Evolutionary conservation across 2,888 invertebrate species (phyloP), one percentile per base, ranked within the genome.

Genomic region (Conchocele bisecta): DNA sequence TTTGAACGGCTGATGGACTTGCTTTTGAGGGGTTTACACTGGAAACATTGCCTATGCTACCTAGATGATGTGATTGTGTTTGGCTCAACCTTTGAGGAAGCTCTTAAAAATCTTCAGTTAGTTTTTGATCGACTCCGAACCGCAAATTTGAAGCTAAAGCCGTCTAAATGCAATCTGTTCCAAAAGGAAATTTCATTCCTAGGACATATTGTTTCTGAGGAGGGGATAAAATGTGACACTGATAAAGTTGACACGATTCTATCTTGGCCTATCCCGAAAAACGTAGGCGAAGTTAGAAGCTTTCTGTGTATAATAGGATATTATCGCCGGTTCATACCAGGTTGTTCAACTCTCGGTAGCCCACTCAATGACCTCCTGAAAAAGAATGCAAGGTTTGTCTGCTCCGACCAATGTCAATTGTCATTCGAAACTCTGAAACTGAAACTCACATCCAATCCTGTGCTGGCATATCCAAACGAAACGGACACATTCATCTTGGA

Each of bases 401-500:
- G 67, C 59, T 24, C 39, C n/a, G 44, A 53, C 11, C 44, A 60
- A 11, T 20, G n/a, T 13, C 28, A 66, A 7, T 7, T 3, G n/a
- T 48, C 66, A 24, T 66, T 66, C 51, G 41, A 50, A 28, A 6
- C 24, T 28, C 31, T 66, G n/a, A 66, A 59, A 28, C n/a, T 24
- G 31, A n/a, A 9, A 20, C 39, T 66, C n/a, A 59, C 37, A 26
- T 15, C 17, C n/a, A 17, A 37, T 20, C 66, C 66, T 11, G 28
- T 66, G 17, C 28, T 66, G 20, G 48, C 59, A 22, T 59, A 50
- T 41, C 66, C 66, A 7, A 22, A 41, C 15, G 46, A 73, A 15
- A 3, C 22, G n/a, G 61, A 44, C 1, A 20, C 20, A 9, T 78
- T 75, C 57, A 63, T 81, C 9, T 41, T 81, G 20, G 82, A 84